Evolutionary conservation across 2,113 vertebrate genomes (phyloP), one percentile per base, ranked within the genome.

Genomic region (Brachyhypopomus gauderio): DNA sequence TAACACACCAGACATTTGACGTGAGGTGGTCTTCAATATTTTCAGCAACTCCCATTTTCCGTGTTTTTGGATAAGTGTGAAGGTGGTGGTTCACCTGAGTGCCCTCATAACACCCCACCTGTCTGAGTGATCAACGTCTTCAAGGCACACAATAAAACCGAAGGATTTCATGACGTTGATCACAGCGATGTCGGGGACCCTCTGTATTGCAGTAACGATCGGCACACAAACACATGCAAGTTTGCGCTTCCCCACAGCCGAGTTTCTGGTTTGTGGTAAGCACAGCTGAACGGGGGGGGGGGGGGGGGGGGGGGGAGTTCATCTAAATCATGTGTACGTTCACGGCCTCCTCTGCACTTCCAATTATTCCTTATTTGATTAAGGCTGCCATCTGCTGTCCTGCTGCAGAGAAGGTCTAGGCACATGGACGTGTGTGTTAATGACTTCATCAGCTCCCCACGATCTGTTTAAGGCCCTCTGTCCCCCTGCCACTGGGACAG

Each of bases 351-450:
- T 67, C 19, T 71, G 36, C 3, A 30, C 45, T 66, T 59, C 48
- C 58, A 45, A 60, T 73, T 83, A 71, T 27, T 82, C 75, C 3
- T 90, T 81, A 92, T 91, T 90, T 85, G 83, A 91, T 92, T 86
- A 89, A 48, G 83, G 63, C 77, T 76, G 55, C 79, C 60, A 79
- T 78, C 82, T 78, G 25, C 2, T 82, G 60, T 25, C 36, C 82
- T 67, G 81, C 60, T 1, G 76, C 69, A 83, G 52, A 9, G 45
- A 75, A 83, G 71, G 73, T 87, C 82, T 77, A 75, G 60, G 48
- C 55, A 67, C 55, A 74, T 85, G 27, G 82, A 77, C 84, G 62
- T 83, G 64, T 75, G 59, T 75, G 72, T 76, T 70, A 82, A 75
- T 84, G 81, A 84, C 52, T 74, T 67, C 23, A 62, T 8, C 58